A percentile compares a stretch with the other conserved stretches of the same genome.
Conservation (phyloP, 2,797 vertebrate species). For the Thamnophis elegans region DNA sequence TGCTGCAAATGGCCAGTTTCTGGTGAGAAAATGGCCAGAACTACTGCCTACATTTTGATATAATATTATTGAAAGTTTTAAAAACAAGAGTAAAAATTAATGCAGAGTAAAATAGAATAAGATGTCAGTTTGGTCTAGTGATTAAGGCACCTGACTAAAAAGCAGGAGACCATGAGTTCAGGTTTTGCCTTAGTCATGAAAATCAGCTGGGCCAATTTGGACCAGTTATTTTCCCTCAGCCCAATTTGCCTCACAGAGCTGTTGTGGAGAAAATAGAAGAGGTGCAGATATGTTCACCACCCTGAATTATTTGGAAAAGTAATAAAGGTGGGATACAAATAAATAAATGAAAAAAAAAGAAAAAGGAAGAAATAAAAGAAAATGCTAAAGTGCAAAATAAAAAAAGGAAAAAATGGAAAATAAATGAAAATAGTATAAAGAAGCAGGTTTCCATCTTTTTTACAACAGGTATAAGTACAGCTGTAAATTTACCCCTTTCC, state of each 20-base stretch:
- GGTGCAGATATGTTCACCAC: background rate
- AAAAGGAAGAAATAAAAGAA: background rate
- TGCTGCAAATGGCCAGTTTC: background rate
- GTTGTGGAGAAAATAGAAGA: background rate
- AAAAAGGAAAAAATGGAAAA: background rate
- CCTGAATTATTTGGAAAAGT: background rate
- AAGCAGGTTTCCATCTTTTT: background rate
- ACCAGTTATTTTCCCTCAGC: no score
- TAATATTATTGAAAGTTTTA: background rate
- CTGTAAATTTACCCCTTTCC: background rate
- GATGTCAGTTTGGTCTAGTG: no score
- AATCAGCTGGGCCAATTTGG: no score
- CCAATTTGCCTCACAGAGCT: background rate
- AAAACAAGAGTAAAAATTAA: background rate
- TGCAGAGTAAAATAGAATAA: background rate
- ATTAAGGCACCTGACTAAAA: no score
- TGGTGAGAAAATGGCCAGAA: background rate
- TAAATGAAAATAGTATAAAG: background rate
- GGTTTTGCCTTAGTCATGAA: no score
- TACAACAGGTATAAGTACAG: background rate
- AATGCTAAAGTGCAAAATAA: background rate
- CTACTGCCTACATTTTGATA: background rate
- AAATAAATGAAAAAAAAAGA: background rate
- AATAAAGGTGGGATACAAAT: background rate
- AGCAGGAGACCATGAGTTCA: no score